Conservation (phyloP, 2,888 invertebrate species). For the Oscheius sp. region DNA sequence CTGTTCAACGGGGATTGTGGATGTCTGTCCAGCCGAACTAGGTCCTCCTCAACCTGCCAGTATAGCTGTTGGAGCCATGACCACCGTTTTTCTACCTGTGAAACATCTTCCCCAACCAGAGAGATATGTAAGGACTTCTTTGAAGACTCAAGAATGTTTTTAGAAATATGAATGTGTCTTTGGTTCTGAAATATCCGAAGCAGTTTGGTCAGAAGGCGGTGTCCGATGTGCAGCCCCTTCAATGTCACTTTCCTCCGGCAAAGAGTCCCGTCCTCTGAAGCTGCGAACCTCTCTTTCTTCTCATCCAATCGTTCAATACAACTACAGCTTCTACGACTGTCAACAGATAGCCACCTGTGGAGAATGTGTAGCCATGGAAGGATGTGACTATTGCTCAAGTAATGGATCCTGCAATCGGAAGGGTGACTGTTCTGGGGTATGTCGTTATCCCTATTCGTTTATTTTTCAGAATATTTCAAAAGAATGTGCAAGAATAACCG, state of each 20-base stretch:
- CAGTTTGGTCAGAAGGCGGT: constrained; percentile 51
- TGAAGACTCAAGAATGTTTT: not conserved
- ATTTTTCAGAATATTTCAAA: not conserved
- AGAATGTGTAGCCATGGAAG: constrained; percentile 1
- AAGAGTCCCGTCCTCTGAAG: constrained; percentile 6
- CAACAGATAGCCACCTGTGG: constrained; percentile 35
- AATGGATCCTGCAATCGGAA: not conserved
- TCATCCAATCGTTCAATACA: constrained; percentile 51
- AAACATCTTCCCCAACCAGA: constrained; percentile 45
- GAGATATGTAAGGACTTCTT: constrained; percentile 39
- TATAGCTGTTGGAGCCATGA: constrained; percentile 35
- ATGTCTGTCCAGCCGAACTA: constrained; percentile 41
- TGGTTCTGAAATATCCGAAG: constrained; percentile 41
- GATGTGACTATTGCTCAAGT: constrained; percentile 19
- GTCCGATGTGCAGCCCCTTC: constrained; percentile 49
- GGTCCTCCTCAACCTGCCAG: constrained; percentile 41
- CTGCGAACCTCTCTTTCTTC: constrained; percentile 42
- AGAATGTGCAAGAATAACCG: not conserved
- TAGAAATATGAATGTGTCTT: constrained; percentile 58
- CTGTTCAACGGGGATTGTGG: not conserved
- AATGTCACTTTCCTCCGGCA: not conserved
- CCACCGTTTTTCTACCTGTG: constrained; percentile 38
- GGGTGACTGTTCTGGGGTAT: constrained; percentile 7
- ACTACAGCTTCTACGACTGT: constrained; percentile 69
- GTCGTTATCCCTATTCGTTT: not conserved